Conservation (phyloP, 2,888 invertebrate genomes). For the Athalia rosae region DNA sequence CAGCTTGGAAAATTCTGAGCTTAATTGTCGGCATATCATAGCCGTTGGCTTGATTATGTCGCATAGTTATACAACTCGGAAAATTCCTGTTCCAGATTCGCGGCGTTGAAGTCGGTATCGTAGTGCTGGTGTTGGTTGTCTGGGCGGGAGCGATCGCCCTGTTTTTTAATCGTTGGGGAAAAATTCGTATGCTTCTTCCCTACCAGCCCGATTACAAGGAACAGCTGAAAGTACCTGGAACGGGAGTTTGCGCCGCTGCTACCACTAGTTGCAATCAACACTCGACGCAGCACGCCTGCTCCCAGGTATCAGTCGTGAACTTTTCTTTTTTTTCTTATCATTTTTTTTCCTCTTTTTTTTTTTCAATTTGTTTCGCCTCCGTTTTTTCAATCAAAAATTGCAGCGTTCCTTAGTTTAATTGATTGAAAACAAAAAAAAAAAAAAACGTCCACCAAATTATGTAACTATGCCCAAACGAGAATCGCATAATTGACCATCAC, state of each 20-base stretch:
- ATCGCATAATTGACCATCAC: no score
- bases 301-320: slow-evolving; percentile 75
- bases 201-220: slow-evolving; percentile 95
- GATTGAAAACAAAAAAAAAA: no score
- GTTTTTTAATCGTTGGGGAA: slow-evolving; percentile 96
- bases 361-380: not conserved
- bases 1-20: not conserved
- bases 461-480: no score
- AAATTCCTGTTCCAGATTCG: slow-evolving; percentile 79
- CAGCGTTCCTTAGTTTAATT: no score
- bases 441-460: no score
- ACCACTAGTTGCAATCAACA: slow-evolving; percentile 78
- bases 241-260: slow-evolving; percentile 80
- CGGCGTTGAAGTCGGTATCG: slow-evolving; percentile 93
- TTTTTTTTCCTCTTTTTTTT: not conserved
- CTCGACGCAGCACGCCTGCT: slow-evolving; percentile 76
- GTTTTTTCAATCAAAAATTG: not conserved
- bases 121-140: slow-evolving; percentile 87
- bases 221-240: slow-evolving; percentile 87
- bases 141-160: slow-evolving; percentile 93
- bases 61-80: not conserved
- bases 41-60: no score
- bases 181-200: slow-evolving; percentile 93
- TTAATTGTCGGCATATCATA: no score
- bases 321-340: not conserved